Evolutionary conservation across 2,113 vertebrate species (phyloP).

Genomic region (Zapornia atra): DNA sequence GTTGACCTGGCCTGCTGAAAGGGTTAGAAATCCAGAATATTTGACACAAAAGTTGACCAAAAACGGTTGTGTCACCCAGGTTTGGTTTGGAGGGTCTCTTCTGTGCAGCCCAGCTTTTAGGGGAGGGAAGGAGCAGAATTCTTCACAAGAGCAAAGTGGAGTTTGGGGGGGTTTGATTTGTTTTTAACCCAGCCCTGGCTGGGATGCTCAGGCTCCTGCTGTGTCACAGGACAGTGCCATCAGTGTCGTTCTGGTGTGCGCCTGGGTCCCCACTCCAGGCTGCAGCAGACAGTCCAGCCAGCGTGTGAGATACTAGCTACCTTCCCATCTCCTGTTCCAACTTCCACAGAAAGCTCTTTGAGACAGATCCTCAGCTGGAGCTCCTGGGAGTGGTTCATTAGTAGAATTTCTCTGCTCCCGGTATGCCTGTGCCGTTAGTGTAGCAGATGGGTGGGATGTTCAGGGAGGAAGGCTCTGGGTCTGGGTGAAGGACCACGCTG

Average conservation of each 20-base stretch:
- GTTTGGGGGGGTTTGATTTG: not conserved
- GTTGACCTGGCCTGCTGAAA: not conserved
- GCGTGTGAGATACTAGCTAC: not conserved
- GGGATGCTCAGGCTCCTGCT: not conserved
- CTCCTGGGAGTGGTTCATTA: not conserved
- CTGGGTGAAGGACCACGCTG: not conserved
- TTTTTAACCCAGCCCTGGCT: not conserved
- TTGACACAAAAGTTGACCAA: not conserved
- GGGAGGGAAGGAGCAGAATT: not conserved
- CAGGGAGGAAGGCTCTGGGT: not conserved
- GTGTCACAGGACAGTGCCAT: not conserved
- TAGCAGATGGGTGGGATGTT: not conserved
- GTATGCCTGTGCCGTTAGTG: accelerated
- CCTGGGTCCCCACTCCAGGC: not conserved
- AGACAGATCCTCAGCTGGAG: not conserved
- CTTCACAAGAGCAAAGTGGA: accelerated
- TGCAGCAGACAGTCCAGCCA: not conserved
- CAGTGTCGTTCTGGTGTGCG: accelerated
- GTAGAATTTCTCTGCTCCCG: not conserved
- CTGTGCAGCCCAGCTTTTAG: not conserved
- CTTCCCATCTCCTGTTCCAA: not conserved
- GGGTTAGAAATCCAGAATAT: not conserved
- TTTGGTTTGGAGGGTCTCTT: not conserved
- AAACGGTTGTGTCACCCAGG: accelerated
- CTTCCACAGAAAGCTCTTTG: not conserved